Percentiles rank a stretch among this genome's conserved stretches.
Conservation (phyloP, 2,888 invertebrate genomes). For the Drosophila kuntzei region DNA sequence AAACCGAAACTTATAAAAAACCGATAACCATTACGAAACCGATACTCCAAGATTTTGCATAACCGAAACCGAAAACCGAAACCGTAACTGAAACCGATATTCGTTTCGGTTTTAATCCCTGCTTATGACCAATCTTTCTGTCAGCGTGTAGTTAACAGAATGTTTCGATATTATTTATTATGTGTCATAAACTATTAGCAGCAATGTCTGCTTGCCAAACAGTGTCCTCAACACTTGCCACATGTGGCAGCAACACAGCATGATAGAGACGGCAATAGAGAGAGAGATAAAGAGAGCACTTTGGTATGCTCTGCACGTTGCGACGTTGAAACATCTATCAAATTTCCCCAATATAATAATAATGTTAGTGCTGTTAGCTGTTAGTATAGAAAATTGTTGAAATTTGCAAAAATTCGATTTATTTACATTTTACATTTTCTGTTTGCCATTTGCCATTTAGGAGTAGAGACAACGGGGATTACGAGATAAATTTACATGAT, state of each 20-base stretch:
- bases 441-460: constrained; percentile 35
- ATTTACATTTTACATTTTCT: constrained; percentile 65
- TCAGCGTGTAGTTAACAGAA: constrained; percentile 22
- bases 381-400: constrained; percentile 37
- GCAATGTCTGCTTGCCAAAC: constrained; percentile 38
- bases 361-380: constrained; percentile 20
- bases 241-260: constrained; percentile 25
- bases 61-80: no score
- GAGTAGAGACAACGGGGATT: constrained; percentile 52
- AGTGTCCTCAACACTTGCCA: constrained; percentile 37
- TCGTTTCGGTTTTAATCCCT: no score
- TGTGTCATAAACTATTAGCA: constrained; percentile 72
- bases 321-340: constrained; percentile 40
- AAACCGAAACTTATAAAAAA: no score
- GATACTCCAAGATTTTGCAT: no score
- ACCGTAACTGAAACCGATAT: no score
- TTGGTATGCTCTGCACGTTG: constrained; percentile 44
- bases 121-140: no score
- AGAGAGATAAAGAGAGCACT: neutral
- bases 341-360: constrained; percentile 40
- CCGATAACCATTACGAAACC: no score
- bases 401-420: constrained; percentile 74
- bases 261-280: neutral
- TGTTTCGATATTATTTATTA: constrained; percentile 35
- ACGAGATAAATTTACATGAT: constrained; percentile 59